phyloP scores from a whole-genome alignment of 2,113 vertebrate genomes.

The Spea multiplicata region DNA sequence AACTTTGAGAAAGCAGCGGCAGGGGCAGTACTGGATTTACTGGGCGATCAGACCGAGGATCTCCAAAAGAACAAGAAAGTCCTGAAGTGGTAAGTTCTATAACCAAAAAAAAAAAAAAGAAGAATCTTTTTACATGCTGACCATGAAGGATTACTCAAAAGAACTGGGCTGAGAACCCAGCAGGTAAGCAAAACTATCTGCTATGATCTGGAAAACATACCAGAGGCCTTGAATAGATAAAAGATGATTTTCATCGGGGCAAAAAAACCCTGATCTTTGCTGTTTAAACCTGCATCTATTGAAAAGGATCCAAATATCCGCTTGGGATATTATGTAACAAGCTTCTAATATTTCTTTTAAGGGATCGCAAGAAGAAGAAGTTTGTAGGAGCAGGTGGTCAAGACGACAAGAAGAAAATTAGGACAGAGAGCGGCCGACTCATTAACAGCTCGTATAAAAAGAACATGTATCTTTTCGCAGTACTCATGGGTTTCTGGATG shows the following conservation, averaged over 20 bases:
- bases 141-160: too few relatives aligned
- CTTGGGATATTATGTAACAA: not conserved
- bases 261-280: not conserved
- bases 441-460: slow-evolving; percentile 78
- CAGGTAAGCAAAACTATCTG: too few relatives aligned
- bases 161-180: too few relatives aligned
- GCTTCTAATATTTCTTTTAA: slow-evolving; percentile 43
- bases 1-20: slow-evolving; percentile 88
- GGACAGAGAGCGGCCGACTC: slow-evolving; percentile 77
- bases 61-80: slow-evolving; percentile 73
- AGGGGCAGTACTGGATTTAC: slow-evolving; percentile 80
- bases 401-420: slow-evolving; percentile 84
- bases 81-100: slow-evolving; percentile 76
- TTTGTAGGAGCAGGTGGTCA: slow-evolving; percentile 83
- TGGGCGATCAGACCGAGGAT: slow-evolving; percentile 76
- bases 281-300: too few relatives aligned
- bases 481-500: too few relatives aligned
- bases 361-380: slow-evolving; percentile 94
- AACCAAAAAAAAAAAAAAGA: too few relatives aligned
- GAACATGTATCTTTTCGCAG: slow-evolving; percentile 85
- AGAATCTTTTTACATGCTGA: too few relatives aligned
- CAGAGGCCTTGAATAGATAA: not conserved
- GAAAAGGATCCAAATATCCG: too few relatives aligned
- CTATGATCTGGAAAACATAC: too few relatives aligned
- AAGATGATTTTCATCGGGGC: not conserved